Evolutionary conservation across 2,113 vertebrate species (phyloP).

Genomic region (Vombatus ursinus): DNA sequence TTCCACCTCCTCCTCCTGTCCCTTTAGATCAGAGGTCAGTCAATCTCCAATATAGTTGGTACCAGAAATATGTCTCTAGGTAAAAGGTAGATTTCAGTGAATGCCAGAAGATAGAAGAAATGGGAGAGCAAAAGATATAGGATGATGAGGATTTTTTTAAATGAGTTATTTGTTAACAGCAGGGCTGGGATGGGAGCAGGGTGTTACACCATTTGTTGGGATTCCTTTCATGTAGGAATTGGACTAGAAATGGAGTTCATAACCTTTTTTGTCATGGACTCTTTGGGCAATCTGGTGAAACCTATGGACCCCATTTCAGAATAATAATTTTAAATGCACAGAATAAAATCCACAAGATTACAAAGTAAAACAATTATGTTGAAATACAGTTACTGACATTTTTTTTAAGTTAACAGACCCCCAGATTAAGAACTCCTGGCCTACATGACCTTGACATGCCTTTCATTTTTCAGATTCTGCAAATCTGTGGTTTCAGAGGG

Average conservation of each 20-base stretch:
- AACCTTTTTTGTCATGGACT: background rate
- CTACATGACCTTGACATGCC: background rate
- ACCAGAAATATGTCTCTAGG: background rate
- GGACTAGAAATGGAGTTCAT: background rate
- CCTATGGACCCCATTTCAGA: background rate
- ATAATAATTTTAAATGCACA: background rate
- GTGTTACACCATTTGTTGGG: background rate
- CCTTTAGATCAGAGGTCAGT: background rate
- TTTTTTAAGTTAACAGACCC: background rate
- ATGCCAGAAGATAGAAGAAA: background rate
- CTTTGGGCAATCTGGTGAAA: background rate
- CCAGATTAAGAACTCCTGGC: background rate
- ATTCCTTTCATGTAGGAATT: background rate
- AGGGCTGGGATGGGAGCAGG: background rate
- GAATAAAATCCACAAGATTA: background rate
- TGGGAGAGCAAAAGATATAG: background rate
- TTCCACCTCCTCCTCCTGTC: background rate
- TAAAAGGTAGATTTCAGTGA: background rate
- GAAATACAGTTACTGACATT: background rate
- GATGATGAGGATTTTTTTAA: background rate
- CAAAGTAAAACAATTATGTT: background rate
- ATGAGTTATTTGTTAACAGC: background rate
- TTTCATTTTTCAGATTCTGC: background rate
- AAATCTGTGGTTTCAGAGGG: background rate
- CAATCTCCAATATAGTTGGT: background rate